Evolutionary conservation across 2,888 invertebrate genomes (phyloP).

Genomic region (Anorthoa munda): DNA sequence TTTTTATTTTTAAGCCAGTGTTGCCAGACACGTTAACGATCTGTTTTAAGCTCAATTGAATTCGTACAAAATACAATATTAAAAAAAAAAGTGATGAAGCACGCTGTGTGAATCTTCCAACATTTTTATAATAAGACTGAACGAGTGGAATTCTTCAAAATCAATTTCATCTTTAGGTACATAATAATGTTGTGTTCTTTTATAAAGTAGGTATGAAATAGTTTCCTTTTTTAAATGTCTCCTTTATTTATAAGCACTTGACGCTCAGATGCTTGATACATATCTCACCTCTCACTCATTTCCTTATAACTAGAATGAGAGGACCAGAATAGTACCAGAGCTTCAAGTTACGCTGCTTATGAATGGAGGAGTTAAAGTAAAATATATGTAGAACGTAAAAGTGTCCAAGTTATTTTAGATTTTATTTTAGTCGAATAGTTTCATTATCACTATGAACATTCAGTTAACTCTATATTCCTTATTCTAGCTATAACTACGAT

Average conservation of each 20-base stretch:
- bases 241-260: constrained; percentile 39
- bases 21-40: constrained; percentile 59
- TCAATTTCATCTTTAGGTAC: constrained; percentile 62
- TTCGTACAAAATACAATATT: constrained; percentile 76
- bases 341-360: constrained; percentile 27
- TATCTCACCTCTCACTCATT: constrained; percentile 38
- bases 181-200: constrained; percentile 70
- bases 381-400: constrained; percentile 46
- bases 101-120: constrained; percentile 70
- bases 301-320: constrained; percentile 26
- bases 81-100: constrained; percentile 68
- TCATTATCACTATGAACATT: constrained; percentile 45
- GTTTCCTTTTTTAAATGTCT: constrained; percentile 49
- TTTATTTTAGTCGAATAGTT: constrained; percentile 44
- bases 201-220: constrained; percentile 65
- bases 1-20: constrained; percentile 54
- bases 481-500: constrained; percentile 47
- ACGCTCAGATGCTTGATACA: constrained; percentile 17
- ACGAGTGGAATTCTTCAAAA: constrained; percentile 71
- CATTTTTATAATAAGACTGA: constrained; percentile 80
- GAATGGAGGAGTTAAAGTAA: constrained; percentile 30
- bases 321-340: constrained; percentile 1
- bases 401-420: constrained; percentile 31
- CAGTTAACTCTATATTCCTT: constrained; percentile 54
- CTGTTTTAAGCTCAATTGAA: constrained; percentile 72